These are phyloP conservation scores for Erebia ligea DNA, from an alignment of 2,888 invertebrate genomes.

Conservation along the genomic window DNA sequence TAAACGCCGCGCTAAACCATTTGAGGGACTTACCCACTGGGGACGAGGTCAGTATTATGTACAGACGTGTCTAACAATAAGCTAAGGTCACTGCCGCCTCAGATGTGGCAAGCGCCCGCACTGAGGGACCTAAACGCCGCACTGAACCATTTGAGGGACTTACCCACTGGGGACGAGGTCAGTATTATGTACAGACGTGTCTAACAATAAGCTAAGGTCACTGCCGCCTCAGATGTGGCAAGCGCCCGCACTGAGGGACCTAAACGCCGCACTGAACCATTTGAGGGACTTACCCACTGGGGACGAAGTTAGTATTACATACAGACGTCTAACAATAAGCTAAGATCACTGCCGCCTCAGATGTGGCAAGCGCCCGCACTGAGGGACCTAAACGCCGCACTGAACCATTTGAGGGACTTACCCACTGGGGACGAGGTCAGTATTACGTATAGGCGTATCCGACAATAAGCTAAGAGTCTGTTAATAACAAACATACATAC, in stretches of 20 bases:
- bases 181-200: too few species aligned
- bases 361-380: conserved; percentile 94
- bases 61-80: conserved; percentile 98
- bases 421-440: conserved; percentile 62
- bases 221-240: conserved; percentile 94
- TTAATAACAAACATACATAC: too few species aligned
- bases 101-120: conserved; percentile 93
- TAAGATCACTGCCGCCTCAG: conserved; percentile 90
- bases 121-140: conserved; percentile 94
- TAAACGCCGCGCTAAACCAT: conserved; percentile 95
- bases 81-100: conserved; percentile 90
- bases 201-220: conserved; percentile 94
- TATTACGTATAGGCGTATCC: too few species aligned
- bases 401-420: conserved; percentile 93
- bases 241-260: conserved; percentile 92
- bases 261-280: conserved; percentile 95
- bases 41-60: too few species aligned
- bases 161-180: conserved; percentile 78
- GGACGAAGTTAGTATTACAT: too few species aligned
- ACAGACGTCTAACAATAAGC: conserved; percentile 96
- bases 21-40: conserved; percentile 87
- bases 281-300: conserved; percentile 87
- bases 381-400: conserved; percentile 93
- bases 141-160: conserved; percentile 92
- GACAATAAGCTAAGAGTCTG: too few species aligned